A percentile compares a stretch with the other conserved stretches of the same genome.
phyloP scores from a whole-genome alignment of 2,113 vertebrate species.

The Bambusicola thoracicus region DNA sequence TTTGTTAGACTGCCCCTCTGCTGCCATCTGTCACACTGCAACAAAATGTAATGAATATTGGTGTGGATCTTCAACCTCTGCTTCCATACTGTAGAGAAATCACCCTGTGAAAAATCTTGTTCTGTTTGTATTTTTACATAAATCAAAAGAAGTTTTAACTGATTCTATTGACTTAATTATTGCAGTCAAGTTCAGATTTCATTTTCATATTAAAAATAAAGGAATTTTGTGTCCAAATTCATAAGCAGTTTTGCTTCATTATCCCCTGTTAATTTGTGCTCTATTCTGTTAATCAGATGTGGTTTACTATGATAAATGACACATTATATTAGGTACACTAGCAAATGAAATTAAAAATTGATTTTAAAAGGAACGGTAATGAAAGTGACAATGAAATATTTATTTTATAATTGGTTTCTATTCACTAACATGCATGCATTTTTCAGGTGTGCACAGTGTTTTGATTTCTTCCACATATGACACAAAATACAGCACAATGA shows the following conservation, averaged over 20 bases:
- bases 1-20: no score
- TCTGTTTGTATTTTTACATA: not conserved
- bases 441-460: not conserved
- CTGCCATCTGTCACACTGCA: no score
- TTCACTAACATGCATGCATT: not conserved
- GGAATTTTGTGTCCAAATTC: not conserved
- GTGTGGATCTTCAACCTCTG: no score
- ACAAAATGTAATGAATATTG: no score
- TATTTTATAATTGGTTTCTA: not conserved
- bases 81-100: not conserved
- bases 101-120: fast-evolving
- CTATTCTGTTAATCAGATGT: not conserved
- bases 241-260: not conserved
- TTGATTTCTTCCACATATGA: not conserved
- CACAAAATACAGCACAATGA: not conserved
- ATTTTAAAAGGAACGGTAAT: not conserved
- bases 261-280: not conserved
- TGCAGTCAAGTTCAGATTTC: not conserved
- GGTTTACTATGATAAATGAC: not conserved
- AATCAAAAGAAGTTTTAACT: not conserved
- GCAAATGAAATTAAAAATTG: not conserved
- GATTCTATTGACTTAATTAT: not conserved
- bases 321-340: fast-evolving
- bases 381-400: not conserved
- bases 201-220: not conserved